Conservation (phyloP, 2,113 vertebrate genomes). For the Vicugna pacos region DNA sequence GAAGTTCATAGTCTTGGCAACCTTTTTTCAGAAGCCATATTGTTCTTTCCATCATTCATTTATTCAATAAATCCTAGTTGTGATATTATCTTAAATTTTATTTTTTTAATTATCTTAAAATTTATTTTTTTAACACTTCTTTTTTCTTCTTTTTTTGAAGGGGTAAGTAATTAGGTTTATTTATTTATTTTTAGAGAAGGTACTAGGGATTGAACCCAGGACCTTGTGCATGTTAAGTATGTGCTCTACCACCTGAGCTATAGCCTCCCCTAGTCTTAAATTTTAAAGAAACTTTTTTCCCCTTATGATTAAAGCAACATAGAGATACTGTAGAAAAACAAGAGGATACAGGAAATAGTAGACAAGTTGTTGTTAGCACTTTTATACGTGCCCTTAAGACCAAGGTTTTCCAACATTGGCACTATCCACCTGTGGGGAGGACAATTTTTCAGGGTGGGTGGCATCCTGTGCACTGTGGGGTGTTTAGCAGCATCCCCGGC, state of each 20-base stretch:
- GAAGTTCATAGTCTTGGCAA: background rate
- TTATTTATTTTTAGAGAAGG: background rate
- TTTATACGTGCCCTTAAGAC: background rate
- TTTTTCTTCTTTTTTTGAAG: too few species aligned
- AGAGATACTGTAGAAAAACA: background rate
- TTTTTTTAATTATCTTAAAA: slow-evolving; percentile 21
- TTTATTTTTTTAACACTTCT: background rate
- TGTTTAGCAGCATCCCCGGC: background rate
- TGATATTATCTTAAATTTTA: background rate
- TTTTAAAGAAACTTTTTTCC: too few species aligned
- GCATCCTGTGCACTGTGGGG: background rate
- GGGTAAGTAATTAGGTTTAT: background rate
- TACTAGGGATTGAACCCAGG: too few species aligned
- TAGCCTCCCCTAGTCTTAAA: too few species aligned
- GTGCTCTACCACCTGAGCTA: too few species aligned
- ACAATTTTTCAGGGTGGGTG: background rate
- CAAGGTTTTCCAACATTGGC: background rate
- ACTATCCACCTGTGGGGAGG: background rate
- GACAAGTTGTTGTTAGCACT: background rate
- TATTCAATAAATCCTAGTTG: background rate
- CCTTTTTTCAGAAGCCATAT: background rate
- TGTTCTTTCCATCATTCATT: background rate
- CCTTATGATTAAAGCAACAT: background rate
- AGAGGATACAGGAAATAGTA: background rate
- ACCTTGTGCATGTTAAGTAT: too few species aligned